Percentiles rank a stretch among this genome's conserved stretches.
phyloP scores from a whole-genome alignment of 1,140 invertebrate species.

The Drosophila pandora region DNA sequence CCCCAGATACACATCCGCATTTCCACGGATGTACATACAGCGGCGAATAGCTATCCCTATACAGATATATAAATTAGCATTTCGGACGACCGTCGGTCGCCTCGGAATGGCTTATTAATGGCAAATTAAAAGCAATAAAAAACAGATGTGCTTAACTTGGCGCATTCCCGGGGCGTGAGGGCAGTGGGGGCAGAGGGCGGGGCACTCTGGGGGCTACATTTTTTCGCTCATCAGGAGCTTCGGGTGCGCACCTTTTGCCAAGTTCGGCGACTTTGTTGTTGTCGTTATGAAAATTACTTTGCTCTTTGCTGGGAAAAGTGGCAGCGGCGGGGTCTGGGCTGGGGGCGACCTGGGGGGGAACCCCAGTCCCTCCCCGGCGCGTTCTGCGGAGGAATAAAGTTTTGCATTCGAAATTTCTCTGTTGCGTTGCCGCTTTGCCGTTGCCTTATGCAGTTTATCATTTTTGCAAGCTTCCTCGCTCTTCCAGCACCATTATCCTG shows the following conservation, averaged over 20 bases:
- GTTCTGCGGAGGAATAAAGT: conserved; percentile 70
- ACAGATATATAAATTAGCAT: conserved; percentile 74
- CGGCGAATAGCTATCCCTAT: conserved; percentile 38
- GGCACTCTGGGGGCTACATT: background rate
- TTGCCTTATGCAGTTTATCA: conserved; percentile 82
- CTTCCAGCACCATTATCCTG: conserved; percentile 18
- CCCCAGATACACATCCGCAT: conserved; percentile 13
- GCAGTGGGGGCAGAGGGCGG: background rate
- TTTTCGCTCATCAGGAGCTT: conserved; percentile 57
- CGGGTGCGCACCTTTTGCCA: conserved; percentile 63
- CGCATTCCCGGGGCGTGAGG: conserved; percentile 58
- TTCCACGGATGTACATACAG: conserved; percentile 27
- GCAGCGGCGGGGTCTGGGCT: background rate
- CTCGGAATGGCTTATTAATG: conserved; percentile 83
- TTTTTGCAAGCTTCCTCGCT: conserved; percentile 49
- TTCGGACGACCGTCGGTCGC: conserved; percentile 58
- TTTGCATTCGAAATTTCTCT: conserved; percentile 76
- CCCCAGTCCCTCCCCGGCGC: too few relatives aligned
- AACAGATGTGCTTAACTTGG: conserved; percentile 83
- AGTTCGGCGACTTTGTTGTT: conserved; percentile 70
- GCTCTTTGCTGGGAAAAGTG: conserved; percentile 60
- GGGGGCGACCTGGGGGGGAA: too few relatives aligned
- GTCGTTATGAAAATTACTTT: conserved; percentile 82
- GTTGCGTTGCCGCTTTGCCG: conserved; percentile 35
- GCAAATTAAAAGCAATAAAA: conserved; percentile 84